Evolutionary conservation across 2,797 vertebrate genomes (phyloP).

Genomic region (Myotis planiceps): DNA sequence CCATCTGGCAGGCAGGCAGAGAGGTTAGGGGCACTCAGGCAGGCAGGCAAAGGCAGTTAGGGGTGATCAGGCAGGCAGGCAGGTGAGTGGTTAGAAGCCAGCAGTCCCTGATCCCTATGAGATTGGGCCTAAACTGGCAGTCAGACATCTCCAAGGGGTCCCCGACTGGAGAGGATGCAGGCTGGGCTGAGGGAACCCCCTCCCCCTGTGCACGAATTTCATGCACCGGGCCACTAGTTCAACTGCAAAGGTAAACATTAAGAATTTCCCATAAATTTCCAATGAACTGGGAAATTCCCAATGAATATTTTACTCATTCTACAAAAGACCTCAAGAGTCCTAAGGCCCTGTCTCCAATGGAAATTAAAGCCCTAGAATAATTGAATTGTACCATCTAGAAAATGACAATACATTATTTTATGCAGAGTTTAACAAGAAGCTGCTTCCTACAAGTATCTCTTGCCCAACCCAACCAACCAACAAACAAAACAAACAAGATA

Average conservation of each 20-base stretch:
- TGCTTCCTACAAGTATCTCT: neutral
- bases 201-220: too few relatives aligned
- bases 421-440: neutral
- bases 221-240: neutral
- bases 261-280: neutral
- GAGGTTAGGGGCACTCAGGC: too few relatives aligned
- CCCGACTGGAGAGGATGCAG: too few relatives aligned
- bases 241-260: neutral
- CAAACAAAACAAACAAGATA: neutral
- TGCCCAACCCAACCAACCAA: neutral
- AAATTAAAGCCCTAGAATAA: conserved; percentile 28
- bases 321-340: neutral
- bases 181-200: too few relatives aligned
- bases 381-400: neutral
- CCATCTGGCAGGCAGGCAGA: too few relatives aligned
- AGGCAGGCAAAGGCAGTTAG: too few relatives aligned
- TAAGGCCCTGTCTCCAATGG: neutral
- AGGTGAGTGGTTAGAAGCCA: too few relatives aligned
- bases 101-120: too few relatives aligned
- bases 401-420: neutral
- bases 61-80: too few relatives aligned
- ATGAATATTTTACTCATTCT: neutral
- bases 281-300: neutral
- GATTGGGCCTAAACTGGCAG: too few relatives aligned
- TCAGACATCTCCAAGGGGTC: too few relatives aligned